A percentile compares a stretch with the other conserved stretches of the same genome.
Conservation (phyloP, 2,113 vertebrate species). For the Phalacrocorax carbo region DNA sequence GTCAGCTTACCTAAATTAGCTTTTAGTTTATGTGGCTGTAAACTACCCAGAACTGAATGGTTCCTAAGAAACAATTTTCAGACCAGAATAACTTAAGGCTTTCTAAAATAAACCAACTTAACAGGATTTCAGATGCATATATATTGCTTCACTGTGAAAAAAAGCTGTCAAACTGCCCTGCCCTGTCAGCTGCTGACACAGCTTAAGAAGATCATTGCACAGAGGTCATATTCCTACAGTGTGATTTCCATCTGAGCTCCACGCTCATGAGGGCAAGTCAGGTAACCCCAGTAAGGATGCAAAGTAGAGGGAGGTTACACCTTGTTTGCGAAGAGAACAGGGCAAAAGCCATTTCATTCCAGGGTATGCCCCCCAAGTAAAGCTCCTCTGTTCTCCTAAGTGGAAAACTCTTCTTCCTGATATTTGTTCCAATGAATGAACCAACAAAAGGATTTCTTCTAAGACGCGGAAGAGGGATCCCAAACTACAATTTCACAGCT, state of each 20-base stretch:
- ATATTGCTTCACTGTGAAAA: neutral
- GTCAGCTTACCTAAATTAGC: neutral
- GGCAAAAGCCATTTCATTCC: neutral
- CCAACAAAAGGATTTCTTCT: neutral
- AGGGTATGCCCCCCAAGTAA: neutral
- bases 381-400: neutral
- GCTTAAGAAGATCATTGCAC: neutral
- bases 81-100: neutral
- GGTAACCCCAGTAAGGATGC: neutral
- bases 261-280: neutral
- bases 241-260: neutral
- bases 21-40: neutral
- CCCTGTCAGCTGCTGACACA: neutral
- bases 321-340: neutral
- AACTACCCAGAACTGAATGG: neutral
- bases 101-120: conserved; percentile 36
- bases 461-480: neutral
- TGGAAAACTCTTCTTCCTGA: neutral
- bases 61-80: conserved; percentile 18
- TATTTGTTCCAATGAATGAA: neutral
- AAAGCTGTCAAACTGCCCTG: conserved; percentile 13
- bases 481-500: neutral
- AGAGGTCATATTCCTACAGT: neutral
- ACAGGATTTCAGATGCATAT: conserved; percentile 9
- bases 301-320: neutral